Percentiles rank a stretch among this genome's conserved stretches.
phyloP scores from a whole-genome alignment of 2,113 vertebrate species.

The Halichoerus grypus region DNA sequence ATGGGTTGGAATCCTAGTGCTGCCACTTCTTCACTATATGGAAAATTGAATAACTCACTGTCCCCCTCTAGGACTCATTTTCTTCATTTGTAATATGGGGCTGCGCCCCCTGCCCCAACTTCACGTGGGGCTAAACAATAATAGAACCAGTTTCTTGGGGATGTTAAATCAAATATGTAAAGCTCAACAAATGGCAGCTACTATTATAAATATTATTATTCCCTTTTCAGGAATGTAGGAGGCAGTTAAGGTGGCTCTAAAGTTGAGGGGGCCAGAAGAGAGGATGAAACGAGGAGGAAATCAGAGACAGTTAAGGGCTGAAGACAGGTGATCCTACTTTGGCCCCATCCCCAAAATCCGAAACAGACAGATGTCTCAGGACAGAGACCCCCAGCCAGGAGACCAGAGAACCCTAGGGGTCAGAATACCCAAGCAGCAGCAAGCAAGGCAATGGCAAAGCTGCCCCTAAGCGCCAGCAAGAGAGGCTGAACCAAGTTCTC shows the following conservation, averaged over 20 bases:
- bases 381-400: not conserved
- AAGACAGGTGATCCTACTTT: not conserved
- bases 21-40: not conserved
- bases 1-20: not conserved
- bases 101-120: not conserved
- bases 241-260: not conserved
- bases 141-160: not conserved
- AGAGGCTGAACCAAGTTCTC: not conserved
- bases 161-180: not conserved
- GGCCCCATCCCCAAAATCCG: not conserved
- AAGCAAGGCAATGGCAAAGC: not conserved
- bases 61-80: not conserved
- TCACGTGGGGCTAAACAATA: not conserved
- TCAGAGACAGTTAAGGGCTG: not conserved
- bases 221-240: not conserved
- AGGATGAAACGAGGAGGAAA: not conserved
- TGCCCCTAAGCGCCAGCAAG: not conserved
- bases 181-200: constrained; percentile 3
- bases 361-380: not conserved
- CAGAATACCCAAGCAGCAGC: not conserved
- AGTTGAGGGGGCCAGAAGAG: not conserved
- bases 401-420: not conserved
- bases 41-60: not conserved
- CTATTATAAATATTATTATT: not conserved
- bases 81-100: not conserved